phyloP scores from a whole-genome alignment of 2,113 vertebrate species.

The Chloropsis cyanopogon region DNA sequence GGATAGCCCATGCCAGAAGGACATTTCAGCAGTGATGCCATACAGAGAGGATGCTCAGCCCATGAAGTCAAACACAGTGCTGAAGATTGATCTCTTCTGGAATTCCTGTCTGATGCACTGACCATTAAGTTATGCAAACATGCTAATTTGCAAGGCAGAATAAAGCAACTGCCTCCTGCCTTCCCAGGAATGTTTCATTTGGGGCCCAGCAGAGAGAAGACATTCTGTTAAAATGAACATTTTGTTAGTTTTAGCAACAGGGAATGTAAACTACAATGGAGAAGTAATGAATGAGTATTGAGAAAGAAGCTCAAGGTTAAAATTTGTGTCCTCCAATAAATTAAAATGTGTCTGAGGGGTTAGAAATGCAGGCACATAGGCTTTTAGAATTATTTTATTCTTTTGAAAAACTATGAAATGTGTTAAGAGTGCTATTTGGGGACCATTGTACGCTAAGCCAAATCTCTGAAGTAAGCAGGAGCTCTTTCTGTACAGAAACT shows the following conservation, averaged over 20 bases:
- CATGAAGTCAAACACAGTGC: background rate
- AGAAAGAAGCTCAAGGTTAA: constrained; percentile 39
- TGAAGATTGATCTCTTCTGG: constrained; percentile 46
- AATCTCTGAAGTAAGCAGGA: background rate
- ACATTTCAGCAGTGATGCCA: background rate
- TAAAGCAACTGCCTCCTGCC: constrained; percentile 44
- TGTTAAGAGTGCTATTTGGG: background rate
- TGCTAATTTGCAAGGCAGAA: background rate
- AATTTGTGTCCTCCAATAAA: constrained; percentile 4
- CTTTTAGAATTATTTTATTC: background rate
- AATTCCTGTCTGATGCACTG: constrained; percentile 35
- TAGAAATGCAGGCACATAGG: background rate
- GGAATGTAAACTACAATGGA: constrained; percentile 49
- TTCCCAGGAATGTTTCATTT: constrained; percentile 54
- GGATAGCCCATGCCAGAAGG: background rate
- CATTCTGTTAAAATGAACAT: constrained; percentile 30
- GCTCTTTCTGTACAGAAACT: background rate
- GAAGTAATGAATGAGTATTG: constrained; percentile 24
- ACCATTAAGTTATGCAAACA: constrained; percentile 65
- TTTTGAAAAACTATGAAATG: background rate
- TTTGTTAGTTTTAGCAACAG: constrained; percentile 53
- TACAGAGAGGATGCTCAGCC: background rate
- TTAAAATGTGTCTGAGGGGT: background rate
- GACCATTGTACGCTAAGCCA: background rate
- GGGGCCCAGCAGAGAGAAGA: constrained; percentile 32